These are phyloP conservation scores for Strigamia transsilvanica DNA, from an alignment of 2,888 invertebrate species.

Conservation along the genomic window DNA sequence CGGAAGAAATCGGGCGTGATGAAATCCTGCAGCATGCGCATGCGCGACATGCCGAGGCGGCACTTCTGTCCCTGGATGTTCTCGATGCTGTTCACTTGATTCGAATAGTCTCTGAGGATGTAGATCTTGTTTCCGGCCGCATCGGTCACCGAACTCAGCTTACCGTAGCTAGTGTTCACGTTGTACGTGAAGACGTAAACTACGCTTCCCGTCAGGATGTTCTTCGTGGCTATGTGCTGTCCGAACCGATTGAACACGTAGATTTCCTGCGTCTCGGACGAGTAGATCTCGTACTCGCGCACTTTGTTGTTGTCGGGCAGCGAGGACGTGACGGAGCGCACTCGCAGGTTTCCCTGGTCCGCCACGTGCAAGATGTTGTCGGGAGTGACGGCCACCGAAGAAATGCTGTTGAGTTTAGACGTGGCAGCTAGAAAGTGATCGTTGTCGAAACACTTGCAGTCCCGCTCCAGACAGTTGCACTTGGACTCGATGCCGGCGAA, in stretches of 20 bases:
- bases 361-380: constrained; percentile 96
- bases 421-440: constrained; percentile 73
- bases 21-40: constrained; percentile 88
- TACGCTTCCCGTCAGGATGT: constrained; percentile 93
- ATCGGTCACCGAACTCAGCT: constrained; percentile 90
- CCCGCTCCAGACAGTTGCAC: constrained; percentile 69
- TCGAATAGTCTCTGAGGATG: constrained; percentile 66
- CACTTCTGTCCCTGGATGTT: constrained; percentile 93
- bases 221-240: constrained; percentile 91
- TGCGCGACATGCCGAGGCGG: constrained; percentile 86
- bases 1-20: constrained; percentile 93
- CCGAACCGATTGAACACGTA: constrained; percentile 86
- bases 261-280: constrained; percentile 90
- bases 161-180: constrained; percentile 95
- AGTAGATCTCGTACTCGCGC: constrained; percentile 91
- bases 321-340: constrained; percentile 68
- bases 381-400: constrained; percentile 88
- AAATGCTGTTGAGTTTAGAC: constrained; percentile 63
- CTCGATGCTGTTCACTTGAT: constrained; percentile 86
- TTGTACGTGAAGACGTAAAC: constrained; percentile 95
- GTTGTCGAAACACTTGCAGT: constrained; percentile 92
- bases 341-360: constrained; percentile 74
- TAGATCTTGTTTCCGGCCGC: constrained; percentile 75
- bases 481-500: constrained; percentile 87
- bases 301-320: constrained; percentile 81